phyloP scores from a whole-genome alignment of 2,888 invertebrate species.

The Cylloceria caligata region DNA sequence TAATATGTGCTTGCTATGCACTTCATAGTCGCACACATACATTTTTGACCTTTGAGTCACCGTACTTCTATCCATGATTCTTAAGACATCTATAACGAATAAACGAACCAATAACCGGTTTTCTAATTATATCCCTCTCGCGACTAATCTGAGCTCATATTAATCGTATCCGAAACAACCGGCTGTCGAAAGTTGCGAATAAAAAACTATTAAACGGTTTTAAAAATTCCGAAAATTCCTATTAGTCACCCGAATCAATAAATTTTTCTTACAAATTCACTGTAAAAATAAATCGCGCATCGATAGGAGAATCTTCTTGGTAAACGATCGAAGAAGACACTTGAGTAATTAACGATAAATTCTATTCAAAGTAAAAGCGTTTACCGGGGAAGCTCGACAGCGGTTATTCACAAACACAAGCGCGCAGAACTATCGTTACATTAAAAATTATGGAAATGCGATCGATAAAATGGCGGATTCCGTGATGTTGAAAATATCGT shows the following conservation, averaged over 20 bases:
- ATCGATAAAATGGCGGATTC: slow-evolving; percentile 61
- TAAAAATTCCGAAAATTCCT: slow-evolving; percentile 60
- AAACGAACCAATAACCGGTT: slow-evolving; percentile 19
- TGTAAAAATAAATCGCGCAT: background rate
- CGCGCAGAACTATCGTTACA: slow-evolving; percentile 4
- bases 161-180: slow-evolving; percentile 4
- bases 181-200: background rate
- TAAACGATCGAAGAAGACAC: too few species aligned
- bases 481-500: slow-evolving; percentile 3
- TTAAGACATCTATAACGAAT: background rate
- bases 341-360: background rate
- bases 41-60: slow-evolving; percentile 52
- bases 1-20: slow-evolving; percentile 21
- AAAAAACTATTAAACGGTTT: too few species aligned
- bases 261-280: too few species aligned
- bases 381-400: slow-evolving; percentile 11
- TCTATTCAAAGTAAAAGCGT: background rate
- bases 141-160: background rate
- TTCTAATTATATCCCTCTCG: slow-evolving; percentile 5
- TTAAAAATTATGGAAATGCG: slow-evolving; percentile 36
- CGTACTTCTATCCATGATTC: background rate
- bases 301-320: too few species aligned
- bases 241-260: background rate
- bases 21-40: background rate
- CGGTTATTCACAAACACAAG: slow-evolving; percentile 19